Base-by-base conservation (phyloP, 2,797 vertebrate species). In the Furcifer pardalis region DNA sequence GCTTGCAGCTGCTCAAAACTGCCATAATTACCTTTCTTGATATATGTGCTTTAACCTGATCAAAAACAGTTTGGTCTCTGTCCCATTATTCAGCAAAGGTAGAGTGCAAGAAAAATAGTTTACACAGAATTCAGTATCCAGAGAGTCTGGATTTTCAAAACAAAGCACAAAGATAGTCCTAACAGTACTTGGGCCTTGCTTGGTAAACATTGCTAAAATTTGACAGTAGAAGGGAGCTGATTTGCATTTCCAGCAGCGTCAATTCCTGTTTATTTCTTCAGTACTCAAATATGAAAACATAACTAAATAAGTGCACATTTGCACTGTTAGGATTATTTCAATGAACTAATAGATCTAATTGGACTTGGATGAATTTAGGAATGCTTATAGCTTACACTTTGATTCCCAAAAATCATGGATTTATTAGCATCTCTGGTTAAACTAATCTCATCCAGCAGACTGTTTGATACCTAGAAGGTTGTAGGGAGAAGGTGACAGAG, bases 1-100 rank as follows among this genome's bases (percentile, higher is more conserved):
- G 62, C 74, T 63, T 71, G 42, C 69, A 71, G 59, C 40, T 69
- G 30, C 40, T 84, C n/a, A n/a, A n/a, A n/a, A n/a, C n/a, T 77
- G 40, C 37, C 30, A 44, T 9, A 35, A 35, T 19, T 42, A 68
- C 40, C 32, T 6, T 68, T 40, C 46, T 32, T 12, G 12, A 2
- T 42, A 59, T 32, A 83, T 37, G 27, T 59, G 68, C 37, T 56
- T 76, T 37, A 21, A 27, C 8, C 27, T 68, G 37, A 17, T 68
- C 27, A 25, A n/a, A 44, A 83, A 83, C 30, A 62, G 5, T 21
- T 2, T 19, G 60, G 25, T 71, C 40, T 63, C 42, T 73, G 40
- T 44, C 1, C 46, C 63, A 56, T 68, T 25, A 30, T 72, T 63
- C 19, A 46, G 49, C 42, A 32, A 40, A 32, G 68, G 17, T 4